Conservation (phyloP, 1,140 invertebrate genomes). For the Penaeus indicus region DNA sequence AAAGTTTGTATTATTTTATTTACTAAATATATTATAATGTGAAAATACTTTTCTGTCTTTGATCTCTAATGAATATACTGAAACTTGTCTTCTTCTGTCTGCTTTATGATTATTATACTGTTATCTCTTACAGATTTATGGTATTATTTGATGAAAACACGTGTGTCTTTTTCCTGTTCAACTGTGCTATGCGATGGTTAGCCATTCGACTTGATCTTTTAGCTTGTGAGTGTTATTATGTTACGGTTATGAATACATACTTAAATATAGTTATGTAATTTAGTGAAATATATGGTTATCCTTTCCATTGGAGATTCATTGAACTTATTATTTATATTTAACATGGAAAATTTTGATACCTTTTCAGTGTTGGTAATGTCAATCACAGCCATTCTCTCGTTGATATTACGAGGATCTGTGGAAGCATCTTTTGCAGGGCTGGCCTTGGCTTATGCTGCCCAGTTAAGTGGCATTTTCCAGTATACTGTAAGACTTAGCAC, state of each 20-base stretch:
- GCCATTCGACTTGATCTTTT: constrained; percentile 78
- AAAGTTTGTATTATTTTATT: constrained; percentile 69
- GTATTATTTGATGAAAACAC: constrained; percentile 74
- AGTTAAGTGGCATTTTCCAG: constrained; percentile 79
- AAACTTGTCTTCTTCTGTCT: neutral
- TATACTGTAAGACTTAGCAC: constrained; percentile 78
- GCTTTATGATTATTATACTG: constrained; percentile 30
- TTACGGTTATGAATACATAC: too few relatives aligned
- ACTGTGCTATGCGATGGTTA: constrained; percentile 78
- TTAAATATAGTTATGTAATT: neutral
- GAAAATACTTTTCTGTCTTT: neutral
- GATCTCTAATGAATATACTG: constrained; percentile 1
- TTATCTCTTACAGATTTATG: constrained; percentile 73
- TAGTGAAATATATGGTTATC: too few relatives aligned
- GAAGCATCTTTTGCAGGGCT: constrained; percentile 78
- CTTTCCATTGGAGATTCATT: too few relatives aligned
- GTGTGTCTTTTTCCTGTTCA: constrained; percentile 74
- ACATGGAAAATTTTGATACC: neutral
- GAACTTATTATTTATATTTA: neutral
- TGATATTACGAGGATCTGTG: constrained; percentile 74
- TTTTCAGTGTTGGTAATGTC: constrained; percentile 72
- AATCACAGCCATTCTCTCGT: constrained; percentile 74
- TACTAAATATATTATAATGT: constrained; percentile 28
- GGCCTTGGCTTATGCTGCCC: constrained; percentile 78
- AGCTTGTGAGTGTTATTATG: constrained; percentile 68